Evolutionary conservation across 2,113 vertebrate species (phyloP).

Genomic region (Rhineura floridana): DNA sequence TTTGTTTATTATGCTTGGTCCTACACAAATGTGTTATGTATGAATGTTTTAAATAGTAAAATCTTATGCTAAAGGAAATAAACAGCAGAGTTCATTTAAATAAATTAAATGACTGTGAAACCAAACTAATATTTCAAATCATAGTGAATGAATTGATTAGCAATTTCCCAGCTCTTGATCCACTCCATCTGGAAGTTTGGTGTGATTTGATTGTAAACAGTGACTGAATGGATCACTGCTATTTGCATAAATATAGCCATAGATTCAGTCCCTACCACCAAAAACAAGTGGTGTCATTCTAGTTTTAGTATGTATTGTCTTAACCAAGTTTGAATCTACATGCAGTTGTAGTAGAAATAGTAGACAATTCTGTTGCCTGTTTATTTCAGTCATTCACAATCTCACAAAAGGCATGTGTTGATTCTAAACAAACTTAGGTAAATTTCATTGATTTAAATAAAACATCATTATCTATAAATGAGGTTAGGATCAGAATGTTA

Average conservation of each 20-base stretch:
- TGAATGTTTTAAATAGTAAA: not conserved
- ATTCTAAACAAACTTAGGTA: not conserved
- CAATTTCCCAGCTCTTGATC: not conserved
- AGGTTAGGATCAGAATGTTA: conserved; percentile 4
- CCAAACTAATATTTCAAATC: not conserved
- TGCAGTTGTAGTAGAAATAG: too few relatives aligned
- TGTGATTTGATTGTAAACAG: not conserved
- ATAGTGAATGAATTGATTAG: not conserved
- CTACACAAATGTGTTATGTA: not conserved
- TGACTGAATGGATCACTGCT: not conserved
- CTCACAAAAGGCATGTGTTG: not conserved
- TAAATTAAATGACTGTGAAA: not conserved
- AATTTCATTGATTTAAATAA: not conserved
- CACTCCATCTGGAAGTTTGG: not conserved
- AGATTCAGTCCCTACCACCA: not conserved
- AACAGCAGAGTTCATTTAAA: not conserved
- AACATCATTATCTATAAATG: not conserved
- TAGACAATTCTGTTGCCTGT: not conserved
- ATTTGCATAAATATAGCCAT: not conserved
- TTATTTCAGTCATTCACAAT: not conserved
- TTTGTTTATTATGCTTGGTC: not conserved
- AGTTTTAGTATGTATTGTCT: not conserved
- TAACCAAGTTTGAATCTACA: not conserved
- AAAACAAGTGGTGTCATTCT: not conserved
- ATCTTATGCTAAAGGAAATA: not conserved